A percentile compares a stretch with the other conserved stretches of the same genome.
These are phyloP conservation scores for Sebastes diploproa DNA, from an alignment of 2,797 vertebrate species.

Conservation along the genomic window DNA sequence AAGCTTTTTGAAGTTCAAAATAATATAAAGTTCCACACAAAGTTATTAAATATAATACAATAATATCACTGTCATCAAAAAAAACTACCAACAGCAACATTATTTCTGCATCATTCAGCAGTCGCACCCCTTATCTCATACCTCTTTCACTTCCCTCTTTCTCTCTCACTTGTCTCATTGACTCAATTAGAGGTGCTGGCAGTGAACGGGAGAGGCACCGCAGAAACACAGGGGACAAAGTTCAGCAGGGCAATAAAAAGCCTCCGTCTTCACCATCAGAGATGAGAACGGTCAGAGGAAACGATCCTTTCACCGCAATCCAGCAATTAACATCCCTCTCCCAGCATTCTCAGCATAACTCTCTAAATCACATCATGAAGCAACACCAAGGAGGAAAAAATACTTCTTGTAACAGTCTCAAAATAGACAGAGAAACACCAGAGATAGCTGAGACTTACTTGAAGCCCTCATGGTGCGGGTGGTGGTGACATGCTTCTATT, in stretches of 20 bases:
- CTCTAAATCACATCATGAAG: constrained; percentile 57
- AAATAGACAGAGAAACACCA: constrained; percentile 38
- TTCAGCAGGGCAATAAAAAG: constrained; percentile 59
- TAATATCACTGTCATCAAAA: neutral
- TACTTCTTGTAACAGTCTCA: constrained; percentile 4
- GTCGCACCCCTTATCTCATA: neutral
- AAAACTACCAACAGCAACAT: neutral
- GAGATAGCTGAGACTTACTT: constrained; percentile 69
- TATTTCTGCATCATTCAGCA: neutral
- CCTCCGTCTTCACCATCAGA: constrained; percentile 50
- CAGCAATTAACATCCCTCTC: constrained; percentile 68
- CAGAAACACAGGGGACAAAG: constrained; percentile 59
- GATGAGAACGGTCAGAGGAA: constrained; percentile 63
- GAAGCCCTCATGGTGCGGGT: constrained; percentile 67
- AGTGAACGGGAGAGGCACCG: neutral
- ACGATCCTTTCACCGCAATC: constrained; percentile 61
- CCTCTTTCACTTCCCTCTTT: neutral
- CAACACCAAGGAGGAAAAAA: constrained; percentile 15
- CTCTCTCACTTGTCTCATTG: constrained; percentile 27
- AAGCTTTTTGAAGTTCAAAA: neutral
- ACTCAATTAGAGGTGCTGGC: constrained; percentile 17
- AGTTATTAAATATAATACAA: neutral
- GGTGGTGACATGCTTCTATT: constrained; percentile 44
- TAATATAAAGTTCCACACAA: neutral
- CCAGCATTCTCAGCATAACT: constrained; percentile 70